Conservation (phyloP, 2,888 invertebrate genomes). For the Capitulum mitella region DNA sequence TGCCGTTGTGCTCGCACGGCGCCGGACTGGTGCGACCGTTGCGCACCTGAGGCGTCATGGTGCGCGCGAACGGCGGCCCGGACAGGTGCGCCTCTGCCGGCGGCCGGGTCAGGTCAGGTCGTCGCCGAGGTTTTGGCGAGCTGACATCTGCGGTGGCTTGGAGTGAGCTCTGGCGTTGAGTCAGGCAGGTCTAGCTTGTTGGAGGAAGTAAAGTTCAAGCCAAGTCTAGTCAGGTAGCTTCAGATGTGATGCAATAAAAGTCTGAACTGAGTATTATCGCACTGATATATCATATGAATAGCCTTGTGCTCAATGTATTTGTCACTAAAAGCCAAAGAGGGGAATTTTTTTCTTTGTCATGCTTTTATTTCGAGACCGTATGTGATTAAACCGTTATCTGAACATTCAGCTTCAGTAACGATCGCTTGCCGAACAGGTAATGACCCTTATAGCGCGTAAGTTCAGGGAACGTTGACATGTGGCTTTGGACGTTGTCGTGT, state of each 20-base stretch:
- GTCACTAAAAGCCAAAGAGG: no score
- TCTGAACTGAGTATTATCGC: no score
- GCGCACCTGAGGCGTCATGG: not conserved
- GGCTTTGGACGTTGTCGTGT: no score
- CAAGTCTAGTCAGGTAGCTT: not conserved
- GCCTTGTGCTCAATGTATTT: no score
- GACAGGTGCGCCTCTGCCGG: not conserved
- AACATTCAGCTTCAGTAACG: not conserved
- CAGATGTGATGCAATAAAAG: no score
- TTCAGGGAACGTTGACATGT: no score
- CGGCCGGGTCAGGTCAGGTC: not conserved
- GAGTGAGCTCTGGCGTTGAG: not conserved
- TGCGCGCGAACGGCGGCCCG: not conserved
- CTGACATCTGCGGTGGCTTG: not conserved
- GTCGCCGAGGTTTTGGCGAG: not conserved
- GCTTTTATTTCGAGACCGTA: no score
- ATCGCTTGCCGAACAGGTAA: no score
- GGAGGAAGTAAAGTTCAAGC: not conserved
- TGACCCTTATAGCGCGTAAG: no score
- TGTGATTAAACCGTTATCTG: no score
- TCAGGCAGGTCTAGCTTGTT: not conserved
- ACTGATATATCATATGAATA: no score
- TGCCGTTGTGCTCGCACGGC: slow-evolving; percentile 42
- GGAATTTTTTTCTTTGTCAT: no score
- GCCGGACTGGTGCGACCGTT: not conserved